Evolutionary conservation across 2,113 vertebrate genomes (phyloP), one percentile per base, ranked within the genome.

Genomic region (Kryptolebias marmoratus): DNA sequence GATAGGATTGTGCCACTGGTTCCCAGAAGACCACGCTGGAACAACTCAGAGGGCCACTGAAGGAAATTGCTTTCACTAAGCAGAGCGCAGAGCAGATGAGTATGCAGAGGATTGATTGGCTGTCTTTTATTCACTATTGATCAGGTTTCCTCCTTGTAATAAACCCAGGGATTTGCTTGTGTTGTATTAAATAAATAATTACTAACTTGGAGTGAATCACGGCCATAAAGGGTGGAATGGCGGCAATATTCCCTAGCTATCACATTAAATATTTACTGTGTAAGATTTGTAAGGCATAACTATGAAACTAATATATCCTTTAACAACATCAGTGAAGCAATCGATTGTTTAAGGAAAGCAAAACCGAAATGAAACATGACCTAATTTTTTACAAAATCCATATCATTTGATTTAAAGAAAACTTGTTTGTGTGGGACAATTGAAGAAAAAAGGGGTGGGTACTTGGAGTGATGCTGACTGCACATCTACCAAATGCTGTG

Each of bases 11-110:
- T 68, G 65, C 71, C 11, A 18, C 3, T 16, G 48, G 22, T 52
- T 79, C 75, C 62, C 70, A 65, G 36, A 42, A 72, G 78, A 76
- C 49, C 54, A 11, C 30, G 27, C 52, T 39, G 27, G 39, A 60
- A 67, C n/a, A n/a, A 22, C 47, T 64, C 65, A 49, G 18, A 56
- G 59, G n/a, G 27, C 15, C n/a, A 52, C 10, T 28, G 36, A 7
- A 45, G 73, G 14, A 81, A 79, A 64, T n/a, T 32, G 7, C 1
- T n/a, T 48, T 53, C 57, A 52, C 3, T 42, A 42, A 64, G 53
- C 44, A 42, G 44, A 5, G 27, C 44, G 53, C 44, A 42, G 44
- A 5, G 27, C 44, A 68, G 44, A 47, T 64, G 10, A 73, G 39
- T 60, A 49, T 55, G 59, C 10, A 31, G 32, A 59, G 16, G 36